Evolutionary conservation across 2,888 invertebrate species (phyloP), one percentile per base, ranked within the genome.

Genomic region (Xanthorhoe spadicearia): DNA sequence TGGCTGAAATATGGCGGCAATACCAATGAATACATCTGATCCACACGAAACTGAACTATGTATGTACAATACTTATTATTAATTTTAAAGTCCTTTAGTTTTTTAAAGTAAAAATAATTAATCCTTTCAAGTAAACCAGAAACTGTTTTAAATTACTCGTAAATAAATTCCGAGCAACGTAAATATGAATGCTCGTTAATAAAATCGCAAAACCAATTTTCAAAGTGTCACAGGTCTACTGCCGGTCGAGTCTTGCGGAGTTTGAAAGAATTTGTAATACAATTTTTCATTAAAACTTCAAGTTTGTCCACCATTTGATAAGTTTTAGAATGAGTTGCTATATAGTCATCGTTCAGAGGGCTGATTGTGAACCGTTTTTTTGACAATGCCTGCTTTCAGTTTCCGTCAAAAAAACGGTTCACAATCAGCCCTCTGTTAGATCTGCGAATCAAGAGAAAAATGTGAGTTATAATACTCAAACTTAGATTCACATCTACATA

Each of bases 191-290:
- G 70, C 68, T 74, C 75, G 83, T 84, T 82, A 83, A 80, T 84
- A 79, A 80, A 74, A 68, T 18, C 71, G 73, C 67, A 79, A 83
- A 87, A 84, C 81, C 81, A 85, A 86, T 86, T 86, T 83, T 70
- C 74, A 73, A 84, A 83, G 81, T 84, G 83, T 86, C 85, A 81
- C 75, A 46, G 51, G 23, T 43, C 18, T 32, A 38, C 51, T 67
- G 73, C 74, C 66, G 73, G 17, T 15, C 17, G 15, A 48, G 69
- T 76, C 72, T 75, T 64, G 68, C 17, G 50, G 56, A 72, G 71
- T 78, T 77, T 68, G 67, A 74, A 76, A 75, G 79, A 78, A 77
- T 23, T 9, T 79, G 73, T 74, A 70, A 58, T 64, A 66, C 74
- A 70, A 75, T 74, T 73, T 71, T 68, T 75, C 68, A 81, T 83